Conservation (phyloP, 1,140 invertebrate genomes). For the Lethrus apterus region DNA sequence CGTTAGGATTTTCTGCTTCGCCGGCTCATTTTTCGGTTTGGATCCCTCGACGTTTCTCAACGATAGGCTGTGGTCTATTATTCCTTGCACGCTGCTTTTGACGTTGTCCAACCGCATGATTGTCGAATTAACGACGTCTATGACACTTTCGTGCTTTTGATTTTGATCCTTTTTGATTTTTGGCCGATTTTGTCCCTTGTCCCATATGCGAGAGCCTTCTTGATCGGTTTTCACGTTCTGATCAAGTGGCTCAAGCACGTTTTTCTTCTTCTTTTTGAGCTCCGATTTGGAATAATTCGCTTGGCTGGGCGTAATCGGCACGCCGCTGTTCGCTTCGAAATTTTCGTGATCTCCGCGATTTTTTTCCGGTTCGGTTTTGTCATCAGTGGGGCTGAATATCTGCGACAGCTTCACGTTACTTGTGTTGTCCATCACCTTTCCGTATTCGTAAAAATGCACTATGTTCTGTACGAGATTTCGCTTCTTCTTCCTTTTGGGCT, state of each 20-base stretch:
- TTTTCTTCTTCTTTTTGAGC: not conserved
- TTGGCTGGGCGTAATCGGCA: not conserved
- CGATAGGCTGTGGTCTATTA: conserved; percentile 1
- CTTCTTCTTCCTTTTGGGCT: conserved; percentile 5
- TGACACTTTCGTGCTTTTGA: too few relatives aligned
- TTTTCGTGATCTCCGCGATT: conserved; percentile 2
- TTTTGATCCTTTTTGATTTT: too few relatives aligned
- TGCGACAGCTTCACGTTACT: not conserved
- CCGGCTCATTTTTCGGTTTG: too few relatives aligned
- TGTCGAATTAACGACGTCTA: not conserved
- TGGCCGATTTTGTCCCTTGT: too few relatives aligned
- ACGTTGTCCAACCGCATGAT: conserved; percentile 6
- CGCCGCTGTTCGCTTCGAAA: not conserved
- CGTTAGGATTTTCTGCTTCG: too few relatives aligned
- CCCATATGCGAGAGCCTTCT: too few relatives aligned
- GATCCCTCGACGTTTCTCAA: not conserved
- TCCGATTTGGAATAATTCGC: not conserved
- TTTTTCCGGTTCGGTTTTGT: not conserved
- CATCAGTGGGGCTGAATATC: not conserved
- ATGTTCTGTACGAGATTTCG: not conserved
- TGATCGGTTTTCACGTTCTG: too few relatives aligned
- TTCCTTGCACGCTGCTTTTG: not conserved
- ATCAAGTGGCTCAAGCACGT: too few relatives aligned
- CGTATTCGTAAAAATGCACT: not conserved
- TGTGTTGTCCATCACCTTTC: not conserved